phyloP scores from a whole-genome alignment of 2,113 vertebrate species.

The Galbula dea region DNA sequence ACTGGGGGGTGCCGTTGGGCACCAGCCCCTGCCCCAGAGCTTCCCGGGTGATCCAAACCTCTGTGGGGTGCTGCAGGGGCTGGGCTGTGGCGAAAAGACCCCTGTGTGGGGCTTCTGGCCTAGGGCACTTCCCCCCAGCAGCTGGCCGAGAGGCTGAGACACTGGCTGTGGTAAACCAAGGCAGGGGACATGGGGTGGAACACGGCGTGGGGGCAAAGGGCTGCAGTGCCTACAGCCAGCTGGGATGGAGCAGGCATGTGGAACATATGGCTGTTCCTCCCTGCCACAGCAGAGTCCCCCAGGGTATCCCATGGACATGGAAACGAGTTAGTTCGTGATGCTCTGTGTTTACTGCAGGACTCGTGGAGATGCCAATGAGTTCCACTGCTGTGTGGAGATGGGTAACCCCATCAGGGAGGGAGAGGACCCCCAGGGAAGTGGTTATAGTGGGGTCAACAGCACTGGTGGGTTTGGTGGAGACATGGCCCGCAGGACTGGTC shows the following conservation, averaged over 20 bases:
- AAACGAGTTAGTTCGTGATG: rapidly evolving
- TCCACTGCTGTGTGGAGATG: neutral
- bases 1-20: neutral
- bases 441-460: neutral
- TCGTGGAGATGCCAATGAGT: too few relatives aligned
- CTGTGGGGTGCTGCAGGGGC: neutral
- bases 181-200: too few relatives aligned
- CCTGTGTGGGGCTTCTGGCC: neutral
- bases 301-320: too few relatives aligned
- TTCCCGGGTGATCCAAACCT: too few relatives aligned
- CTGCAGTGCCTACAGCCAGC: neutral
- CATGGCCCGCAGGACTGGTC: neutral
- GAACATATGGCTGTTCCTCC: too few relatives aligned
- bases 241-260: neutral
- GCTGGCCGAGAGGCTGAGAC: neutral
- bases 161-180: neutral
- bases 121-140: neutral
- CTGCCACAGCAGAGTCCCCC: neutral
- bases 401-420: neutral
- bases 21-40: too few relatives aligned
- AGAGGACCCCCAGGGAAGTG: too few relatives aligned
- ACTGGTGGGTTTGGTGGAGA: neutral
- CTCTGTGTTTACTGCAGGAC: neutral
- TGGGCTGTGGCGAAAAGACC: neutral
- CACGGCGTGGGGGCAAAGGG: neutral